Evolutionary conservation across 2,888 invertebrate species (phyloP).

Genomic region (Dryocosmus kuriphilus): DNA sequence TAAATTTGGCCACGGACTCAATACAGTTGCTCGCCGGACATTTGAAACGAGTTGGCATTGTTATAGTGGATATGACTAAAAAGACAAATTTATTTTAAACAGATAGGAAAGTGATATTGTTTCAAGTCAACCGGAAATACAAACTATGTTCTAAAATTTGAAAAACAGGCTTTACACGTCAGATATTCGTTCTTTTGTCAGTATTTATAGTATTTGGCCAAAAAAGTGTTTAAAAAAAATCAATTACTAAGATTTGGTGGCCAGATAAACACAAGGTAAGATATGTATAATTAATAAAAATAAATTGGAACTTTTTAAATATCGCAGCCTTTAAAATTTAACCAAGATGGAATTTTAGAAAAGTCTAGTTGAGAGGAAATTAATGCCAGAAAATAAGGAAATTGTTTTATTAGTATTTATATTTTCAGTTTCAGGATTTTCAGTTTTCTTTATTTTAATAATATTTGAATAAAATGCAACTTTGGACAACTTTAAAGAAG

Average conservation of each 20-base stretch:
- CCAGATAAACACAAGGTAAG: neutral
- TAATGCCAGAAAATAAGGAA: neutral
- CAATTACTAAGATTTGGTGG: neutral
- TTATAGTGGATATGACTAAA: neutral
- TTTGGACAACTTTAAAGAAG: neutral
- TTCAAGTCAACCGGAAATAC: neutral
- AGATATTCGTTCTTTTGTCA: neutral
- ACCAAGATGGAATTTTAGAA: neutral
- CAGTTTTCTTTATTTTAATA: neutral
- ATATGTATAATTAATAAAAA: neutral
- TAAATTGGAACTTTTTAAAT: neutral
- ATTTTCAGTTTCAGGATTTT: neutral
- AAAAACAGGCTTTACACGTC: neutral
- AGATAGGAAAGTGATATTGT: neutral
- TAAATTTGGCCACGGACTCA: neutral
- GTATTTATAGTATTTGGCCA: neutral
- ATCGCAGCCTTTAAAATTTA: neutral
- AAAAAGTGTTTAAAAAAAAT: neutral
- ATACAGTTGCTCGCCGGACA: neutral
- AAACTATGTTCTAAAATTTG: neutral
- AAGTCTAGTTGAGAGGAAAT: neutral
- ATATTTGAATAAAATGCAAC: neutral
- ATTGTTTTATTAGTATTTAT: too few relatives aligned
- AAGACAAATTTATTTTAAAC: constrained; percentile 4
- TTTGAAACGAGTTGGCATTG: constrained; percentile 18